phyloP scores from a whole-genome alignment of 2,797 vertebrate genomes.

The Pagetopsis macropterus region DNA sequence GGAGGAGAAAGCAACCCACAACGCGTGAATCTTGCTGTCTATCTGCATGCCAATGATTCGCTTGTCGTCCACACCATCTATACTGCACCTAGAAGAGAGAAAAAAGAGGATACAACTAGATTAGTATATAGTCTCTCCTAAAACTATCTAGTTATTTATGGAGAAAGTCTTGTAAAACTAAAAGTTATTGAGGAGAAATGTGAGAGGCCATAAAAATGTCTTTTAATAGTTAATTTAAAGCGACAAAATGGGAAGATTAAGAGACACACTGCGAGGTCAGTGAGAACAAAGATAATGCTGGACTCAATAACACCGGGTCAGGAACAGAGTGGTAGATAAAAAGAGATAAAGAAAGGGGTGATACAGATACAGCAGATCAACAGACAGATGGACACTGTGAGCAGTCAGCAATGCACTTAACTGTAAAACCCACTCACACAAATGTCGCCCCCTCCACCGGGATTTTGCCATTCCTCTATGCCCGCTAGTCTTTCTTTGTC shows the following conservation, averaged over 20 bases:
- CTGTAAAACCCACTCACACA: conserved; percentile 68
- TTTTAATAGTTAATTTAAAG: conserved; percentile 44
- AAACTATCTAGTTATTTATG: background rate
- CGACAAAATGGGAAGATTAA: conserved; percentile 46
- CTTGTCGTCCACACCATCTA: conserved; percentile 94
- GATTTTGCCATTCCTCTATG: conserved; percentile 54
- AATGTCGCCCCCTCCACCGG: conserved; percentile 35
- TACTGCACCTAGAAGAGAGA: conserved; percentile 88
- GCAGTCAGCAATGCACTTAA: conserved; percentile 77
- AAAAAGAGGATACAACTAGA: conserved; percentile 1
- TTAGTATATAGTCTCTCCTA: background rate
- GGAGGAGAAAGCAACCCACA: conserved; percentile 94
- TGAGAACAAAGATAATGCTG: conserved; percentile 56
- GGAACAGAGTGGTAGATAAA: conserved; percentile 63
- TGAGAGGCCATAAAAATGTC: conserved; percentile 13
- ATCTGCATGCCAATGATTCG: conserved; percentile 94
- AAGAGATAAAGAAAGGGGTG: conserved; percentile 68
- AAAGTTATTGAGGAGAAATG: background rate
- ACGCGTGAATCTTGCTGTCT: conserved; percentile 87
- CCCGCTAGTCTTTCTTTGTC: conserved; percentile 69
- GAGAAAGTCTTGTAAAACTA: background rate
- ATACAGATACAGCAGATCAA: conserved; percentile 72
- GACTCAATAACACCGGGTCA: conserved; percentile 56
- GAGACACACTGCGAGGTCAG: conserved; percentile 56
- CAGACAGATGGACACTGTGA: conserved; percentile 77